Percentiles rank a stretch among this genome's conserved stretches.
These are phyloP conservation scores for Pseudopodoces humilis DNA, from an alignment of 2,113 vertebrate genomes.

Conservation along the genomic window DNA sequence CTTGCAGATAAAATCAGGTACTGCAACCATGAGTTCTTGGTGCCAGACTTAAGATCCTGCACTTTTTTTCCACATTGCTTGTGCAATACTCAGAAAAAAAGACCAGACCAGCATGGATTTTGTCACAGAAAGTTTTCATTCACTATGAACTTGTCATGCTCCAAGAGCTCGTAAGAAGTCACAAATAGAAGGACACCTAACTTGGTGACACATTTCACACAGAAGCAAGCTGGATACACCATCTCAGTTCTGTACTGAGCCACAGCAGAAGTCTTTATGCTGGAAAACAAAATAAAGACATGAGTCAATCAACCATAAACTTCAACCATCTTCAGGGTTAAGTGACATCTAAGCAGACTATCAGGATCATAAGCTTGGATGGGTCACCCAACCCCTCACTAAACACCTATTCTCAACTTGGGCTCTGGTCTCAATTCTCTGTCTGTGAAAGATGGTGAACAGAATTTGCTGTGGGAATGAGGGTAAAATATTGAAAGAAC, in stretches of 20 bases:
- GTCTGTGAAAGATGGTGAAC: accelerated
- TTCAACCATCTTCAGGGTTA: neutral
- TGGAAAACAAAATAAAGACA: neutral
- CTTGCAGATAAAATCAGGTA: neutral
- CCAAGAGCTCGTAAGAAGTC: neutral
- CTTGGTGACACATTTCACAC: neutral
- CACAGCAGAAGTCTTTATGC: neutral
- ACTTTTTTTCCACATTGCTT: neutral
- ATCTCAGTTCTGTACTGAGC: neutral
- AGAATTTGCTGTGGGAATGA: neutral
- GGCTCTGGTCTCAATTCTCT: neutral
- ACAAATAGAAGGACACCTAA: neutral
- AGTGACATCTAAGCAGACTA: neutral
- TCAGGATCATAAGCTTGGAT: neutral
- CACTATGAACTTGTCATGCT: neutral
- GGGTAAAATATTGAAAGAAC: neutral
- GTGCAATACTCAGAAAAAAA: neutral
- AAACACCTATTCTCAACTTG: neutral
- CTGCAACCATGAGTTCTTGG: neutral
- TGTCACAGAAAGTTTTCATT: neutral
- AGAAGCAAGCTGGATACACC: neutral
- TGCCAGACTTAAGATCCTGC: neutral
- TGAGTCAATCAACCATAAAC: neutral
- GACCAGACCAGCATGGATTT: neutral
- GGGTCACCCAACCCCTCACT: neutral